Conservation (phyloP, 2,113 vertebrate genomes). For the Psettodes erumei region DNA sequence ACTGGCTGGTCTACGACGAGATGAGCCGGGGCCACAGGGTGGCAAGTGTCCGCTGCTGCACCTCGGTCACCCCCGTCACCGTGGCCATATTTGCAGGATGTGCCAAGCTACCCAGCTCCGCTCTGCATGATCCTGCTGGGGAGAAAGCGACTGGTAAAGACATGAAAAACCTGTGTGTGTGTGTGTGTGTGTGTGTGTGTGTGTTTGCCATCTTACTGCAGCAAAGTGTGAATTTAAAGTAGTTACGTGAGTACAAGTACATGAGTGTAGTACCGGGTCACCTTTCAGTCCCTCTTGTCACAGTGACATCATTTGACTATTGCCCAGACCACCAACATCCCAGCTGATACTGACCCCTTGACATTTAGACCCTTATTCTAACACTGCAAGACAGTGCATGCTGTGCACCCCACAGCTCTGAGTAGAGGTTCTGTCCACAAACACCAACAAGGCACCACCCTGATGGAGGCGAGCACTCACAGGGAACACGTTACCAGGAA, state of each 20-base stretch:
- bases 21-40: conserved; percentile 90
- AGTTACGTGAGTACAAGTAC: too few species aligned
- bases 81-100: conserved; percentile 90
- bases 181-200: too few species aligned
- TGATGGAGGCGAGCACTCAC: not conserved
- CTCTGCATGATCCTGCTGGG: conserved; percentile 82
- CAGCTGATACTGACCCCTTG: not conserved
- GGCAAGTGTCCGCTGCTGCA: conserved; percentile 91
- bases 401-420: not conserved
- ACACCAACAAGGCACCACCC: not conserved
- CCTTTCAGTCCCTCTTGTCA: too few species aligned
- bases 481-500: not conserved
- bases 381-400: not conserved
- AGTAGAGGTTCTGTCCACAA: not conserved
- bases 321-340: not conserved
- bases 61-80: conserved; percentile 88
- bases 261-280: too few species aligned
- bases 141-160: conserved; percentile 73
- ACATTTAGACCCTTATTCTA: not conserved
- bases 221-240: too few species aligned
- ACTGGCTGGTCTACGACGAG: conserved; percentile 96
- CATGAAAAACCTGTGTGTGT: not conserved
- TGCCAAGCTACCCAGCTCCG: conserved; percentile 84
- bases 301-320: not conserved
- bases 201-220: too few species aligned